Evolutionary conservation across 2,797 vertebrate species (phyloP).

Genomic region (Poecilia wingei): DNA sequence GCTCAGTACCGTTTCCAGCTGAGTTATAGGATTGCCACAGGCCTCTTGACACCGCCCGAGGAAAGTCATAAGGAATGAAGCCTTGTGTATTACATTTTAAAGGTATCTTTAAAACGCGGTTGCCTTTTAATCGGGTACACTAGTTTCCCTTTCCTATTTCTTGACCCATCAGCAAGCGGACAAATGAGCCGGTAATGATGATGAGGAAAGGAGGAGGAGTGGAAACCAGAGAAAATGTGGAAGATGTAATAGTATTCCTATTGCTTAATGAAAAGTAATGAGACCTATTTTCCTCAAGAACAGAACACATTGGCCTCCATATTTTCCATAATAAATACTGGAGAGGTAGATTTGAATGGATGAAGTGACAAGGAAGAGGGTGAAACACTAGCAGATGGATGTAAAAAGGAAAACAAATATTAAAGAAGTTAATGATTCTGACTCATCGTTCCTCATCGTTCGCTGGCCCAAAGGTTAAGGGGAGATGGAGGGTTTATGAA

Average conservation of each 20-base stretch:
- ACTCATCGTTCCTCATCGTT: slow-evolving; percentile 23
- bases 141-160: neutral
- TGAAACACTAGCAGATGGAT: slow-evolving; percentile 1
- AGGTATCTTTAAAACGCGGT: slow-evolving; percentile 13
- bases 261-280: slow-evolving; percentile 61
- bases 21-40: slow-evolving; percentile 25
- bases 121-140: slow-evolving; percentile 21
- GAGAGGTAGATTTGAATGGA: slow-evolving; percentile 28
- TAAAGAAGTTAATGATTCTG: slow-evolving; percentile 13
- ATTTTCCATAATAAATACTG: slow-evolving; percentile 44
- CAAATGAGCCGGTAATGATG: slow-evolving; percentile 6
- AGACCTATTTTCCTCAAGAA: slow-evolving; percentile 49
- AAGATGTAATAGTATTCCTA: slow-evolving; percentile 30
- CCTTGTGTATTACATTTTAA: neutral
- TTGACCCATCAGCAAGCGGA: neutral
- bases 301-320: slow-evolving; percentile 38
- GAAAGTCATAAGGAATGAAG: slow-evolving; percentile 21
- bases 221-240: neutral
- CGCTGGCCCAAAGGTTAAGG: slow-evolving; percentile 5
- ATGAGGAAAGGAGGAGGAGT: neutral
- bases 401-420: slow-evolving; percentile 10
- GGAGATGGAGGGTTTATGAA: neutral
- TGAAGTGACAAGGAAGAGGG: slow-evolving; percentile 29
- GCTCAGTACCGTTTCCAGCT: slow-evolving; percentile 33
- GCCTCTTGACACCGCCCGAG: slow-evolving; percentile 18